phyloP scores from a whole-genome alignment of 2,888 invertebrate genomes.

The Leucophenga montana region DNA sequence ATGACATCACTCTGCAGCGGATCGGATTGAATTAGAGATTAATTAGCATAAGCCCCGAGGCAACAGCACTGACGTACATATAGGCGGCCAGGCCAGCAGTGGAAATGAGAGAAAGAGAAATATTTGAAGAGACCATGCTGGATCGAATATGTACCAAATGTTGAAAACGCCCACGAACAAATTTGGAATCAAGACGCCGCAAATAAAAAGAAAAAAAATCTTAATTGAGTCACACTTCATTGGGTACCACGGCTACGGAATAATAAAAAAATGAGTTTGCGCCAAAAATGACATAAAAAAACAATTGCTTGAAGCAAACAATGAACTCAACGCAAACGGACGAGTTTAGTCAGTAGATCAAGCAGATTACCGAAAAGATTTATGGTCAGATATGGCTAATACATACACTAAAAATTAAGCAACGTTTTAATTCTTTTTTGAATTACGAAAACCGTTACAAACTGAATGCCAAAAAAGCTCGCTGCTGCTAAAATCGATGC shows the following conservation, averaged over 20 bases:
- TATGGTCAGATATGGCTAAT: not conserved
- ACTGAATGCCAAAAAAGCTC: not conserved
- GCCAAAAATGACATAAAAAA: slow-evolving; percentile 2
- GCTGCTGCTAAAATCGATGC: not conserved
- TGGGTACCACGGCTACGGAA: not conserved
- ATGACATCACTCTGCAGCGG: too few relatives aligned
- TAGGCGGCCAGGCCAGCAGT: too few relatives aligned
- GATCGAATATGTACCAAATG: too few relatives aligned
- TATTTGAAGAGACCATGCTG: too few relatives aligned
- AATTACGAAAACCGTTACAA: slow-evolving; percentile 15
- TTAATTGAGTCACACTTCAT: slow-evolving; percentile 29
- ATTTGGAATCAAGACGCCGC: slow-evolving; percentile 3
- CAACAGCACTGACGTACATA: too few relatives aligned
- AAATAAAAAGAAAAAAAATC: not conserved
- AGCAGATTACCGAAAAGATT: too few relatives aligned
- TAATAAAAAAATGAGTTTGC: not conserved
- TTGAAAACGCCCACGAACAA: slow-evolving; percentile 20
- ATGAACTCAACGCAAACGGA: not conserved
- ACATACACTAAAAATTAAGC: not conserved
- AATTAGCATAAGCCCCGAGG: too few relatives aligned
- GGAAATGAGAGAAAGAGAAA: too few relatives aligned
- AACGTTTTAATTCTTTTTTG: not conserved
- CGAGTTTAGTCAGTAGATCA: too few relatives aligned
- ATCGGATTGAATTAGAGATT: too few relatives aligned
- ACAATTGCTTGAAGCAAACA: slow-evolving; percentile 6